phyloP scores from a whole-genome alignment of 2,888 invertebrate species.

The Tetropium fuscum region DNA sequence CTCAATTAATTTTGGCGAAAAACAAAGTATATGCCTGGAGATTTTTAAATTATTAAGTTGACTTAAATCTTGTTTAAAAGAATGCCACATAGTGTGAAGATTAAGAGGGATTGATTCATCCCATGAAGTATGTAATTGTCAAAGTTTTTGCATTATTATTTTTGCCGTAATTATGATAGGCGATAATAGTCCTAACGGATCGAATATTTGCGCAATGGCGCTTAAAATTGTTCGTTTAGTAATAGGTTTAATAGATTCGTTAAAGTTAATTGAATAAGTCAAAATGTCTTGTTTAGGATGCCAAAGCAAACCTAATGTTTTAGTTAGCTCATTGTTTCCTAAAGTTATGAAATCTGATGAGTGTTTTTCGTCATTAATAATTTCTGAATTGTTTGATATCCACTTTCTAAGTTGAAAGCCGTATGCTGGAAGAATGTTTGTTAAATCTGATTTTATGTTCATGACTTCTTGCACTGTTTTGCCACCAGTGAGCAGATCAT shows the following conservation, averaged over 20 bases:
- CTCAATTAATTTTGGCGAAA: constrained; percentile 1
- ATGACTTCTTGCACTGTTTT: not conserved
- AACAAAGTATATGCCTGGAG: constrained; percentile 4
- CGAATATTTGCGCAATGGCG: not conserved
- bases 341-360: not conserved
- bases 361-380: not conserved
- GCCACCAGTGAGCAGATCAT: constrained; percentile 5
- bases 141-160: constrained; percentile 21
- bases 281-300: constrained; percentile 9
- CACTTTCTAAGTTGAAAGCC: constrained; percentile 8
- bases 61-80: constrained; percentile 5
- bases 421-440: not conserved
- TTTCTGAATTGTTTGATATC: not conserved
- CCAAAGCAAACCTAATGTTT: constrained; percentile 3
- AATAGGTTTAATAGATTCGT: not conserved
- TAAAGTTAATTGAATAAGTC: constrained; percentile 1
- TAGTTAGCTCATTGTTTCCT: too few relatives aligned
- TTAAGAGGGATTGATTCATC: constrained; percentile 16
- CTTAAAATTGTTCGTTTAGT: constrained; percentile 6
- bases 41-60: constrained; percentile 6
- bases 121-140: constrained; percentile 15
- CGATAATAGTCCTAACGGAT: constrained; percentile 2
- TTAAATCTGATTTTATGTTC: not conserved
- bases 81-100: constrained; percentile 11
- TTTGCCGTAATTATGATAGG: constrained; percentile 7